These are phyloP conservation scores for Platysteira castanea DNA, from an alignment of 2,113 vertebrate genomes.

Conservation along the genomic window DNA sequence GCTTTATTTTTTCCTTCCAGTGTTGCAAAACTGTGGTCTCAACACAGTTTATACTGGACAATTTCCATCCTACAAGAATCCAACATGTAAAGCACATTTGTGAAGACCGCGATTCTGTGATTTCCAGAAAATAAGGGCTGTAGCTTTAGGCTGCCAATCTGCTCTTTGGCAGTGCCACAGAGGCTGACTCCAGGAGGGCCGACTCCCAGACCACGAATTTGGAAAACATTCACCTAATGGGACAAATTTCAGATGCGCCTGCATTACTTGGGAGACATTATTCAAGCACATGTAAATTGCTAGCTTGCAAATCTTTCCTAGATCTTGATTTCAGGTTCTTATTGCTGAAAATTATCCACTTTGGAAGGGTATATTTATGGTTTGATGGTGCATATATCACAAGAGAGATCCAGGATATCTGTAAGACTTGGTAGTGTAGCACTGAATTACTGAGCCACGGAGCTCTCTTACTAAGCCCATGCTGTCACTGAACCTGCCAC, in stretches of 20 bases:
- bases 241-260: not conserved
- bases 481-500: not conserved
- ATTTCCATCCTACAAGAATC: conserved; percentile 29
- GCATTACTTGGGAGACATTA: not conserved
- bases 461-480: not conserved
- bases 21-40: conserved; percentile 36
- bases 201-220: not conserved
- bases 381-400: not conserved
- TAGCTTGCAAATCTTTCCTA: not conserved
- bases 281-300: not conserved
- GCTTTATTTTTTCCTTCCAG: conserved; percentile 37
- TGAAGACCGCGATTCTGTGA: not conserved
- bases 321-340: not conserved
- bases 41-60: conserved; percentile 31
- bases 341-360: not conserved
- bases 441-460: accelerated
- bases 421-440: not conserved
- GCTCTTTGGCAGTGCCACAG: not conserved
- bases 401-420: not conserved
- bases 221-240: not conserved
- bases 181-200: not conserved
- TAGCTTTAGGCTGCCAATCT: not conserved
- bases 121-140: conserved; percentile 1
- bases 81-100: not conserved
- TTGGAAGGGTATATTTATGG: not conserved